These are phyloP conservation scores for Aptenodytes forsteri DNA, from an alignment of 2,113 vertebrate species.

Conservation along the genomic window DNA sequence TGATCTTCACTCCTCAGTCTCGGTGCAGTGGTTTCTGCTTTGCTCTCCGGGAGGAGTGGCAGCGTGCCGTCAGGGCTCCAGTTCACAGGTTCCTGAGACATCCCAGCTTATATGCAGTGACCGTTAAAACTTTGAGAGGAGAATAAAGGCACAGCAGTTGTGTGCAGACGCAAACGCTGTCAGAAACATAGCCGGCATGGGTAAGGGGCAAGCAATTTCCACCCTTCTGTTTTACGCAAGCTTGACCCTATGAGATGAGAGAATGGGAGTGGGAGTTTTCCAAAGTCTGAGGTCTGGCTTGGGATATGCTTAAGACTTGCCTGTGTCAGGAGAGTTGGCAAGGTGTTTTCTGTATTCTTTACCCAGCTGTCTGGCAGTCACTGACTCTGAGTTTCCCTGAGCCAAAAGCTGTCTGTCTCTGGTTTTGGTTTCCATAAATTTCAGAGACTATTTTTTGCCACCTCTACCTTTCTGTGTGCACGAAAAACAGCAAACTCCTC, in stretches of 20 bases:
- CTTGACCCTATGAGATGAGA: not conserved
- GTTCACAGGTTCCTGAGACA: not conserved
- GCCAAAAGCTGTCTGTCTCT: not conserved
- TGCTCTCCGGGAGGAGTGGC: not conserved
- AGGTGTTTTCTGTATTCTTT: not conserved
- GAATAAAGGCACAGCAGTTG: not conserved
- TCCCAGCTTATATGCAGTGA: not conserved
- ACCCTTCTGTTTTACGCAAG: not conserved
- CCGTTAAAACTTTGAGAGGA: not conserved
- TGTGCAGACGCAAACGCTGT: not conserved
- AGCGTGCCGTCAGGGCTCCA: accelerated
- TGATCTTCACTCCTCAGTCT: not conserved
- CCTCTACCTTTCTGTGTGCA: not conserved
- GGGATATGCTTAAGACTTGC: not conserved
- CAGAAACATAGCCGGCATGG: accelerated
- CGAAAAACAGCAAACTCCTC: not conserved
- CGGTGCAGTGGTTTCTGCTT: not conserved
- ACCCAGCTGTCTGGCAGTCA: not conserved
- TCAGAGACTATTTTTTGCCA: not conserved
- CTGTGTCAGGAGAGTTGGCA: accelerated
- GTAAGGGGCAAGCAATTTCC: not conserved
- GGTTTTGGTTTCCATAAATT: not conserved
- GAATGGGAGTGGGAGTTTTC: not conserved
- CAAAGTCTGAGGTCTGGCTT: not conserved
- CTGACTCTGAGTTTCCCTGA: not conserved